Percentiles rank a stretch among this genome's conserved stretches.
Evolutionary conservation across 2,797 vertebrate genomes (phyloP).

Genomic region (Xenopus petersii): DNA sequence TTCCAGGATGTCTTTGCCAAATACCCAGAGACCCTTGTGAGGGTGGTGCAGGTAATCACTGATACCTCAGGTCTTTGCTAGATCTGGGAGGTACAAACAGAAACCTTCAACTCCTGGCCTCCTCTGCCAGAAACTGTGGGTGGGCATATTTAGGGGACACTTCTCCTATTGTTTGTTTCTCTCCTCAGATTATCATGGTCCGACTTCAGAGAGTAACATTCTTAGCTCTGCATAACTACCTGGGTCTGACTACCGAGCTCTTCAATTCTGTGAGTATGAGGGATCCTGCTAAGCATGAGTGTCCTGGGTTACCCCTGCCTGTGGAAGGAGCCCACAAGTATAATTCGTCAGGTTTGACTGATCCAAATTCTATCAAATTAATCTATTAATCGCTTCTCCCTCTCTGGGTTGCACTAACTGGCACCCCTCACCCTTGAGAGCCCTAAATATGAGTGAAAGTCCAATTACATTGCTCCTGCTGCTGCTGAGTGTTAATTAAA

Average conservation of each 20-base stretch:
- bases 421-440: slow-evolving; percentile 3
- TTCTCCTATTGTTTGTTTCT: background rate
- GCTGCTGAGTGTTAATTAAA: too few relatives aligned
- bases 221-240: slow-evolving; percentile 89
- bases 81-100: too few relatives aligned
- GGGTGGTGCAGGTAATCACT: slow-evolving; percentile 82
- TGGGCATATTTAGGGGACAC: too few relatives aligned
- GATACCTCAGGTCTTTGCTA: too few relatives aligned
- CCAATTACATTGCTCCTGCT: slow-evolving; percentile 9
- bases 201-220: slow-evolving; percentile 93
- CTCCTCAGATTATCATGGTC: slow-evolving; percentile 89
- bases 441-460: slow-evolving; percentile 22
- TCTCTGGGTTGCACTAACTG: background rate
- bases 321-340: too few relatives aligned
- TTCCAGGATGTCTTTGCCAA: slow-evolving; percentile 89
- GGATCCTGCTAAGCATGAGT: too few relatives aligned
- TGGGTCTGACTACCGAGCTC: slow-evolving; percentile 92
- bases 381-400: background rate
- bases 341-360: background rate
- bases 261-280: slow-evolving; percentile 78
- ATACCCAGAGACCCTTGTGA: slow-evolving; percentile 80
- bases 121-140: too few relatives aligned
- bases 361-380: background rate
- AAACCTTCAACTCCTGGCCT: too few relatives aligned
- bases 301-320: too few relatives aligned